phyloP scores from a whole-genome alignment of 2,113 vertebrate species.

The Brachyhypopomus gauderio region DNA sequence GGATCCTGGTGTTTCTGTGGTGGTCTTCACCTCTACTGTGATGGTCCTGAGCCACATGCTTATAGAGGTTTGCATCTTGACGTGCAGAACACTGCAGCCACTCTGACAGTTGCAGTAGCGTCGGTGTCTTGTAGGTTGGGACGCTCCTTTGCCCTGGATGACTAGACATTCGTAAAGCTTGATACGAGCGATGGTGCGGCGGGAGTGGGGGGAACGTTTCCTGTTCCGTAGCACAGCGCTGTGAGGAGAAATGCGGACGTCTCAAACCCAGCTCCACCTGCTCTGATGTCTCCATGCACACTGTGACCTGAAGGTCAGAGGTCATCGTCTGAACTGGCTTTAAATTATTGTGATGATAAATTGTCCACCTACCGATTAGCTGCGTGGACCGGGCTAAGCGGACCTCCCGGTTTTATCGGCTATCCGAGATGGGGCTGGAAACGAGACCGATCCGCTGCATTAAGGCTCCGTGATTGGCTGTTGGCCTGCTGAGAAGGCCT shows the following conservation, averaged over 20 bases:
- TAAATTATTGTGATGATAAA: slow-evolving; percentile 3
- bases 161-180: too few relatives aligned
- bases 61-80: too few relatives aligned
- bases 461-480: not conserved
- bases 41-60: not conserved
- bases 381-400: not conserved
- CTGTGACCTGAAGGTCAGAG: not conserved
- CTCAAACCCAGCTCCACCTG: too few relatives aligned
- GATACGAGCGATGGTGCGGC: too few relatives aligned
- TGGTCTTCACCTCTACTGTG: not conserved
- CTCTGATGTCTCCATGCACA: too few relatives aligned
- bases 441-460: not conserved
- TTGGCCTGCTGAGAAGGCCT: not conserved
- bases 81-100: too few relatives aligned
- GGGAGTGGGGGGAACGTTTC: too few relatives aligned
- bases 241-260: too few relatives aligned
- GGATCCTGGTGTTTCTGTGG: not conserved
- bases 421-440: not conserved
- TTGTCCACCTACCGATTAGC: not conserved
- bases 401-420: slow-evolving; percentile 15
- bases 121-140: too few relatives aligned
- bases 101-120: too few relatives aligned
- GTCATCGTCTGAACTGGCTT: not conserved
- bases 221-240: too few relatives aligned
- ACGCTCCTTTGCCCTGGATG: too few relatives aligned